A percentile compares a stretch with the other conserved stretches of the same genome.
These are phyloP conservation scores for Cylloceria caligata DNA, from an alignment of 2,888 invertebrate genomes.

Conservation along the genomic window DNA sequence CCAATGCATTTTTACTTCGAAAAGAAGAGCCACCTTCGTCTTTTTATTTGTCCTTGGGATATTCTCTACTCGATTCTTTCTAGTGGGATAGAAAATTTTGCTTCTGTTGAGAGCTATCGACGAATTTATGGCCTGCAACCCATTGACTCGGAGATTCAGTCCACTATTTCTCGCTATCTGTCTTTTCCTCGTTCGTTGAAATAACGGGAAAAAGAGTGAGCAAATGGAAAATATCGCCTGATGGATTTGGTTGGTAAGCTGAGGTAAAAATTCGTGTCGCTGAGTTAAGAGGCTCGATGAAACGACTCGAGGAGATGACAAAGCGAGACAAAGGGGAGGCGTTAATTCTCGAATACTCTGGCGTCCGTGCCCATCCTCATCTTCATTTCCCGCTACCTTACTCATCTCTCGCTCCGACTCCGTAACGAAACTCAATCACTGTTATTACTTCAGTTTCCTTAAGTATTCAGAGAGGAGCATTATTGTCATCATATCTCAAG, in stretches of 20 bases:
- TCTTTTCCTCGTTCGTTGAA: background rate
- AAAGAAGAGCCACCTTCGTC: conserved; percentile 45
- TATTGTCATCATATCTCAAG: conserved; percentile 30
- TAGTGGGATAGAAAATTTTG: conserved; percentile 48
- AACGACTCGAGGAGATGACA: conserved; percentile 43
- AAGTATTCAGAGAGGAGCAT: conserved; percentile 48
- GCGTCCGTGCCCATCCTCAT: conserved; percentile 20
- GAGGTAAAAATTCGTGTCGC: conserved; percentile 59
- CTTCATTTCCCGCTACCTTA: conserved; percentile 22
- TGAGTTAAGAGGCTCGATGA: conserved; percentile 48
- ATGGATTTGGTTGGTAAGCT: conserved; percentile 58
- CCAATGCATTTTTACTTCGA: conserved; percentile 58
- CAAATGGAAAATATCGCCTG: conserved; percentile 27
- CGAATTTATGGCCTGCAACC: conserved; percentile 64
- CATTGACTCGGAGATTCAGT: conserved; percentile 52
- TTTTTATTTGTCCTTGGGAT: conserved; percentile 51
- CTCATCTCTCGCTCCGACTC: conserved; percentile 27
- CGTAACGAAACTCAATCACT: conserved; percentile 55
- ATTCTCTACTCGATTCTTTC: conserved; percentile 24
- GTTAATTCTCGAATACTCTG: conserved; percentile 32
- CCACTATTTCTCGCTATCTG: conserved; percentile 9
- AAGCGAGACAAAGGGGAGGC: conserved; percentile 35
- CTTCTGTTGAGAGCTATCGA: conserved; percentile 62
- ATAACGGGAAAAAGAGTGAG: conserved; percentile 2
- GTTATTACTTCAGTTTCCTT: conserved; percentile 58